Percentiles rank a stretch among this genome's conserved stretches.
These are phyloP conservation scores for Acronicta alni DNA, from an alignment of 2,888 invertebrate genomes.

Conservation along the genomic window DNA sequence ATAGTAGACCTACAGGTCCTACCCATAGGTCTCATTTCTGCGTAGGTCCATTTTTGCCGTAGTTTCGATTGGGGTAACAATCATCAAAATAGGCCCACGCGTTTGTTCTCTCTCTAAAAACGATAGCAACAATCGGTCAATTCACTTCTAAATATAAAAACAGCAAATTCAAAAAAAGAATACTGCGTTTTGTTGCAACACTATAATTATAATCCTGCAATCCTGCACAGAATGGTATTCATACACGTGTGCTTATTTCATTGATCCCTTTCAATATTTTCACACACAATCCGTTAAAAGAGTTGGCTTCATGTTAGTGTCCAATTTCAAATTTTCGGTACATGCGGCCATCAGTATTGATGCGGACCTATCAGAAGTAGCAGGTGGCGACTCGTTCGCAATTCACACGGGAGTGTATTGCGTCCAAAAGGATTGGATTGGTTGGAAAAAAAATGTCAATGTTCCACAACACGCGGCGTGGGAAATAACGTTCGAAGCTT, in stretches of 20 bases:
- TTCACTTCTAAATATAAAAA: too few relatives aligned
- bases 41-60: too few relatives aligned
- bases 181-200: too few relatives aligned
- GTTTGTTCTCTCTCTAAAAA: too few relatives aligned
- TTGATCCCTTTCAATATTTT: conserved; percentile 23
- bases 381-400: conserved; percentile 73
- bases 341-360: conserved; percentile 65
- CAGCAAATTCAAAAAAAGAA: too few relatives aligned
- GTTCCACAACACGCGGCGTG: conserved; percentile 57
- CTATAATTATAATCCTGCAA: too few relatives aligned
- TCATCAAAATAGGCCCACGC: too few relatives aligned
- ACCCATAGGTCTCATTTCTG: too few relatives aligned
- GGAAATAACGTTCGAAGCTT: conserved; percentile 55
- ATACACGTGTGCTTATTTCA: not conserved
- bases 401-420: conserved; percentile 70
- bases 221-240: too few relatives aligned
- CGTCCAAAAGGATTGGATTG: conserved; percentile 71
- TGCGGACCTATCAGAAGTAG: conserved; percentile 64
- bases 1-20: too few relatives aligned
- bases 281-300: conserved; percentile 26
- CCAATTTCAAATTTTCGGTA: conserved; percentile 61
- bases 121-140: too few relatives aligned
- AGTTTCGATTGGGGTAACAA: too few relatives aligned
- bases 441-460: conserved; percentile 71
- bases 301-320: conserved; percentile 35